Conservation (phyloP, 2,113 vertebrate species). For the Mastomys natalensis region DNA sequence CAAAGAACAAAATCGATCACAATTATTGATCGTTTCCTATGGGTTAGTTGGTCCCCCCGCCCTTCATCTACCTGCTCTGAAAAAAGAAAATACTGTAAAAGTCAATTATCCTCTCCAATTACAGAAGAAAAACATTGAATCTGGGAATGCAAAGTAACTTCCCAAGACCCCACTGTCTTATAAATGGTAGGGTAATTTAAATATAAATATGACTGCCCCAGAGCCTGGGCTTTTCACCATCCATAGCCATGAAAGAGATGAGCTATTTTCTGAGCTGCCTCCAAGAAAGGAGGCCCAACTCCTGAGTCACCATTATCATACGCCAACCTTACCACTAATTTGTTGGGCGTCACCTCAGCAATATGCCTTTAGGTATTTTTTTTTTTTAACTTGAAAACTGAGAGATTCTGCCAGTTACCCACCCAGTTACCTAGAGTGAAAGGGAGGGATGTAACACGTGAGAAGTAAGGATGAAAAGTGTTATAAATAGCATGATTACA, state of each 20-base stretch:
- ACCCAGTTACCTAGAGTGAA: constrained; percentile 54
- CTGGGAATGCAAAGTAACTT: background rate
- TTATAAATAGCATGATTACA: constrained; percentile 76
- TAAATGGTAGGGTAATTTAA: background rate
- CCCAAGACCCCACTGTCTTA: background rate
- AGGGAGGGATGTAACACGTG: constrained; percentile 60
- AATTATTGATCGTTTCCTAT: background rate
- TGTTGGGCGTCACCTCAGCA: constrained; percentile 14
- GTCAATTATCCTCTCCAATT: background rate
- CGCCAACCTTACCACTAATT: constrained; percentile 10
- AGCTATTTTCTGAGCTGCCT: background rate
- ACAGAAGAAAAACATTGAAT: background rate
- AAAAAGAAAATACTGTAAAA: background rate
- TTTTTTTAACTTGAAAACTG: background rate
- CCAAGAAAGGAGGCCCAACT: background rate
- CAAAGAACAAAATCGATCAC: background rate
- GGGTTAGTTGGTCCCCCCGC: too few species aligned
- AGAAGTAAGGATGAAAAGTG: constrained; percentile 65
- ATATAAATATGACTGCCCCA: background rate
- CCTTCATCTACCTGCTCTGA: background rate
- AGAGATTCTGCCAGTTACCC: constrained; percentile 55
- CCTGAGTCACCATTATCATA: background rate
- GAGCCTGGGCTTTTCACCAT: background rate
- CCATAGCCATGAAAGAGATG: background rate
- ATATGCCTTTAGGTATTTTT: background rate